Evolutionary conservation across 2,113 vertebrate species (phyloP).

Genomic region (Ploceus nigricollis): DNA sequence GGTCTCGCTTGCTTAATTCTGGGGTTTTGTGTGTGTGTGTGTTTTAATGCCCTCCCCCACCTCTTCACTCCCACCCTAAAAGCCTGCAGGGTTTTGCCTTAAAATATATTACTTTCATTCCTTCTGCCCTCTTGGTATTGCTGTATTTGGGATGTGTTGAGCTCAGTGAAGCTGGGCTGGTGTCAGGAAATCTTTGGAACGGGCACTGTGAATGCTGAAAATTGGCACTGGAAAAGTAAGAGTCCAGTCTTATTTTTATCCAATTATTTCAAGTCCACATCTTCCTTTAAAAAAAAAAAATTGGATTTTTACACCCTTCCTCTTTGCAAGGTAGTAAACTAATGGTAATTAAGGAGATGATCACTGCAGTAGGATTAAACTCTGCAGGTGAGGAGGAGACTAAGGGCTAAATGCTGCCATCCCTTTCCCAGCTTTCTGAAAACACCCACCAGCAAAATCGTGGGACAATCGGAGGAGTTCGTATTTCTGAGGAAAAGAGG

Average conservation of each 20-base stretch:
- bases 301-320: background rate
- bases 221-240: background rate
- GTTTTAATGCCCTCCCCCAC: slow-evolving; percentile 42
- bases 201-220: background rate
- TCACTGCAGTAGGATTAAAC: background rate
- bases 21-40: slow-evolving; percentile 19
- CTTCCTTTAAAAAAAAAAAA: background rate
- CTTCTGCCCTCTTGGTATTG: background rate
- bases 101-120: background rate
- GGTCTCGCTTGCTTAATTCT: slow-evolving; percentile 56
- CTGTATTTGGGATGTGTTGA: background rate
- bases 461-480: background rate
- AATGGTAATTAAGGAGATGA: background rate
- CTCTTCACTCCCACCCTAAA: background rate
- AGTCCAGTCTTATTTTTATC: background rate
- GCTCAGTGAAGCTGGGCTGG: background rate
- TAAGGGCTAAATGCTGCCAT: background rate
- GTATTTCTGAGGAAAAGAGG: background rate
- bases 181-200: background rate
- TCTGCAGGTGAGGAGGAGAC: background rate
- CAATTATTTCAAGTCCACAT: background rate
- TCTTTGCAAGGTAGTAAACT: background rate
- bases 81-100: background rate
- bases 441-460: background rate
- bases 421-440: background rate